Base-by-base conservation (phyloP, 2,797 vertebrate genomes). In the Brotula barbata region DNA sequence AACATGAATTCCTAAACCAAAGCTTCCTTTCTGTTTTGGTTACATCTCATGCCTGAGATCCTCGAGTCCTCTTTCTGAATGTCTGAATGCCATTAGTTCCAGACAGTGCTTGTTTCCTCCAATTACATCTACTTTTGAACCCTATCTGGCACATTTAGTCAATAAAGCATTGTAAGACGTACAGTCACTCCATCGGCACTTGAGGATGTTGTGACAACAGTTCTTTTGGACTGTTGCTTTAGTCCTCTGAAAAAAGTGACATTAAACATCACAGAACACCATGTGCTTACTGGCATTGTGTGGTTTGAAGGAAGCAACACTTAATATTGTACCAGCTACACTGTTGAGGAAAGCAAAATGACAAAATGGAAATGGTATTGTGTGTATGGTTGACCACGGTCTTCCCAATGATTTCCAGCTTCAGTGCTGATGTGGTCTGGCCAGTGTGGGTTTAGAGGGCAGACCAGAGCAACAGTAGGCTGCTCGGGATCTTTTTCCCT, bases 361-460 rank as follows among this genome's bases (percentile, higher is more conserved):
- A 82, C 66, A 80, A 80, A 49, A 85, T 88, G 76, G 76, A 83
- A 87, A 89, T 44, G 66, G 68, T 56, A 81, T 73, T 83, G 83
- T 82, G 76, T 77, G 73, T 59, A 60, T 42, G 69, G 72, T 77
- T 56, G 73, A 82, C 83, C 80, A 82, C 69, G 50, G 16, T 34
- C 54, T 60, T 81, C 62, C 37, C 80, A 83, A 79, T 83, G 80
- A 84, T 79, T 88, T 85, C 75, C 76, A 80, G 86, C 68, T 63
- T 70, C 52, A 9, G 59, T 2, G 70, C 79, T 88, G 81, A 87
- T 88, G 87, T 83, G 86, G 83, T 89, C 71, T 54, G 82, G 74
- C 78, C 75, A 65, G 59, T 66, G 80, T 81, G 87, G 82, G 82
- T 85, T 87, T 82, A 69, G 73, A 75, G 86, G 85, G 75, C 73